Conservation (phyloP, 2,888 invertebrate genomes). For the Vanessa cardui region DNA sequence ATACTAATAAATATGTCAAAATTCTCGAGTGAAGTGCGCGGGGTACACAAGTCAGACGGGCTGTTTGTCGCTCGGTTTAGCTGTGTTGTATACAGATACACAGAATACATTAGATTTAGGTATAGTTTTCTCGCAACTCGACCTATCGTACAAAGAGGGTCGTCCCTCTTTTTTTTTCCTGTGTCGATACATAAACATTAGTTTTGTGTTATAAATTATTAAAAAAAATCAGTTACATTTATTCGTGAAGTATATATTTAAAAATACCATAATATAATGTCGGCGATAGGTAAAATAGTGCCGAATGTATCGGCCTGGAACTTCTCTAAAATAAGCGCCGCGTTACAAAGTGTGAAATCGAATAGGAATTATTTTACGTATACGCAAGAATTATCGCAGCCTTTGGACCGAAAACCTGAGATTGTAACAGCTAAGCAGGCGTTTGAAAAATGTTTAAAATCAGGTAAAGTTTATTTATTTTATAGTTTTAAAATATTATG, state of each 20-base stretch:
- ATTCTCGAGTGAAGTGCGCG: constrained; percentile 22
- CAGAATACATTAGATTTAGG: neutral
- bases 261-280: constrained; percentile 50
- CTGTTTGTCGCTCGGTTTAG: constrained; percentile 9
- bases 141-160: neutral
- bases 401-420: constrained; percentile 88
- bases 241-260: constrained; percentile 10
- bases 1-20: constrained; percentile 16
- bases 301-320: constrained; percentile 62
- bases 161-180: neutral
- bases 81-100: neutral
- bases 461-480: constrained; percentile 83
- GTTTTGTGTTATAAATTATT: neutral
- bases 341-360: constrained; percentile 58
- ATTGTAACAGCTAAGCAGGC: constrained; percentile 89
- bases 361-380: constrained; percentile 89
- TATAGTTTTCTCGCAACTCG: neutral
- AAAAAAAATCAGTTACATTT: neutral
- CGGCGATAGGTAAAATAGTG: constrained; percentile 66
- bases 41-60: constrained; percentile 9
- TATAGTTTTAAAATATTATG: constrained; percentile 14
- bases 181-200: neutral
- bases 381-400: constrained; percentile 91
- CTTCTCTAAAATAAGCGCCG: constrained; percentile 63
- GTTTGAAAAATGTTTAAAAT: constrained; percentile 88